Evolutionary conservation across 1,140 invertebrate genomes (phyloP).

Genomic region (Drosophila yakuba): DNA sequence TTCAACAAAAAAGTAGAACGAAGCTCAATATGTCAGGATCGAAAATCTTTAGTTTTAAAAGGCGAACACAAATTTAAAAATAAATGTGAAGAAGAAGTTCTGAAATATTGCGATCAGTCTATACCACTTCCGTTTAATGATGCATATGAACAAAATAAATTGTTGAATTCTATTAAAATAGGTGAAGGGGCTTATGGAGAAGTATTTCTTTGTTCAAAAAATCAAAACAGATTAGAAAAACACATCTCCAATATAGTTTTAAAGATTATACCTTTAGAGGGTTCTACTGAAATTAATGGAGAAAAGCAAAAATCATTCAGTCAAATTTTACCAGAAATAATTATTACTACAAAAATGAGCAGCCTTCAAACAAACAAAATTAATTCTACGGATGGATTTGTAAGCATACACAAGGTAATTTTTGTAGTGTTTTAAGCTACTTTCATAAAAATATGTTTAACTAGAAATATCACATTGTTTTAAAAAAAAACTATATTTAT

Average conservation of each 20-base stretch:
- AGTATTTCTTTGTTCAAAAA: slow-evolving; percentile 89
- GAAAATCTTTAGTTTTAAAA: slow-evolving; percentile 45
- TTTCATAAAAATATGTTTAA: no score
- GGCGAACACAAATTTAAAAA: background rate
- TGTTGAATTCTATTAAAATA: slow-evolving; percentile 91
- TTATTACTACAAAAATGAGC: slow-evolving; percentile 93
- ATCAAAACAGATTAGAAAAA: slow-evolving; percentile 1
- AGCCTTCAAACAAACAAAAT: slow-evolving; percentile 86
- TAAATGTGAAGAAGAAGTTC: slow-evolving; percentile 85
- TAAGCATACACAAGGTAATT: slow-evolving; percentile 84
- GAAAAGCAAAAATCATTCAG: slow-evolving; percentile 94
- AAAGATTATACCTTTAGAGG: slow-evolving; percentile 94
- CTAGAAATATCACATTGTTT: no score
- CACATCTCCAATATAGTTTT: slow-evolving; percentile 87
- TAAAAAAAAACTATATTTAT: no score
- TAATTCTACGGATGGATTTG: slow-evolving; percentile 89
- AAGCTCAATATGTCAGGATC: background rate
- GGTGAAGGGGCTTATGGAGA: slow-evolving; percentile 97
- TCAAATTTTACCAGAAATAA: slow-evolving; percentile 95
- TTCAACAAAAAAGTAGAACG: background rate
- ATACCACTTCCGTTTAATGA: slow-evolving; percentile 87
- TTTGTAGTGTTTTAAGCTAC: background rate
- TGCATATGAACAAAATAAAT: slow-evolving; percentile 87
- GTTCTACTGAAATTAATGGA: slow-evolving; percentile 90
- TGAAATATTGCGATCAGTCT: slow-evolving; percentile 88